These are phyloP conservation scores for Gymnoscopelus braueri DNA, from an alignment of 2,797 vertebrate species.

Conservation along the genomic window DNA sequence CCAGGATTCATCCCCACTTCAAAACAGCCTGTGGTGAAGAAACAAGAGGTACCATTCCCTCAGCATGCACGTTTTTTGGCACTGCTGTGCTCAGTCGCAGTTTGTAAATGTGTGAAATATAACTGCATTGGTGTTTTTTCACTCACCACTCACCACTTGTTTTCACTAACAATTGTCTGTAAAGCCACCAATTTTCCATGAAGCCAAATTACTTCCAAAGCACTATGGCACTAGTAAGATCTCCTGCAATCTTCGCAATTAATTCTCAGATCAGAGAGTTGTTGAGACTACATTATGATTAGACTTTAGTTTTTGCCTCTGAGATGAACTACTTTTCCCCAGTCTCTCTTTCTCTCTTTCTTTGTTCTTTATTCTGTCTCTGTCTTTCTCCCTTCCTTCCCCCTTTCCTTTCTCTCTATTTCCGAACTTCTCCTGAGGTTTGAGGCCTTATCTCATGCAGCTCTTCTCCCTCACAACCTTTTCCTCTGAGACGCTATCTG, in stretches of 20 bases:
- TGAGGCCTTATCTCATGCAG: slow-evolving; percentile 1
- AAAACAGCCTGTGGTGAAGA: slow-evolving; percentile 50
- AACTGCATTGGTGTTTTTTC: slow-evolving; percentile 25
- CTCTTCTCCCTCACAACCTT: slow-evolving; percentile 1
- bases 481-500: slow-evolving; percentile 6
- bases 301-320: slow-evolving; percentile 22
- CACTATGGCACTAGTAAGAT: background rate
- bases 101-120: slow-evolving; percentile 42
- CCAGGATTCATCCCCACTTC: slow-evolving; percentile 46
- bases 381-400: background rate
- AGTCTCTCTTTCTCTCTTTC: background rate
- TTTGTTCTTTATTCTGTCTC: slow-evolving; percentile 1
- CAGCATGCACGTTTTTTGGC: slow-evolving; percentile 36
- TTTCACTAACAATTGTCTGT: background rate
- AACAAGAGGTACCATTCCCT: slow-evolving; percentile 73
- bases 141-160: background rate
- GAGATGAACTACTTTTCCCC: background rate
- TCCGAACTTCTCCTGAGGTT: slow-evolving; percentile 17
- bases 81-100: slow-evolving; percentile 22
- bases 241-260: background rate
- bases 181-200: slow-evolving; percentile 2
- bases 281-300: slow-evolving; percentile 1
- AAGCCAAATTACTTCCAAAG: slow-evolving; percentile 1
- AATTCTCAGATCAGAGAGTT: background rate
- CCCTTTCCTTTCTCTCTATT: background rate